A percentile compares a stretch with the other conserved stretches of the same genome.
Evolutionary conservation across 2,797 vertebrate genomes (phyloP).

Genomic region (Petrocephalus sullivani): DNA sequence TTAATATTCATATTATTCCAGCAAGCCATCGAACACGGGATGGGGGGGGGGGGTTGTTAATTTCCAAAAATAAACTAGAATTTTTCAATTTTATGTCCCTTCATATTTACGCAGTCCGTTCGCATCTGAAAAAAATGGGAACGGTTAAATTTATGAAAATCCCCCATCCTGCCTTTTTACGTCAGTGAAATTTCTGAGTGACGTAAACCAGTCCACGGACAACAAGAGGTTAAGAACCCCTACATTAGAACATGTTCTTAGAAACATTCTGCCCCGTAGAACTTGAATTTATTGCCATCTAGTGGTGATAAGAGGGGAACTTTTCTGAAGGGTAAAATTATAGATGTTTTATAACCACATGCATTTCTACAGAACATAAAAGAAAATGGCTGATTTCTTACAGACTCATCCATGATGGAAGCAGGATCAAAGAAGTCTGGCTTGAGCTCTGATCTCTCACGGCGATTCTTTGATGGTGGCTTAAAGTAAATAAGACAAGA

Average conservation of each 20-base stretch:
- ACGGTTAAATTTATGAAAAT: too few species aligned
- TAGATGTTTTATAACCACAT: background rate
- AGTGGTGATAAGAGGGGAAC: slow-evolving; percentile 33
- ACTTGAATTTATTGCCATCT: slow-evolving; percentile 39
- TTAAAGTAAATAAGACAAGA: slow-evolving; percentile 43
- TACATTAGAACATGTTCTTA: background rate
- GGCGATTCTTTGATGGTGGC: slow-evolving; percentile 97
- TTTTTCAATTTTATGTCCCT: background rate
- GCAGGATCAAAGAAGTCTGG: slow-evolving; percentile 99
- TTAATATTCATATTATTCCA: background rate
- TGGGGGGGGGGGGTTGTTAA: background rate
- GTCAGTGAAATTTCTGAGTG: background rate
- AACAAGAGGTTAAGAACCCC: background rate
- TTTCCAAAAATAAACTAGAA: background rate
- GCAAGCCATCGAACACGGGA: background rate
- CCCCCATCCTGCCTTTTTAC: too few species aligned
- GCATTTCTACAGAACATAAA: slow-evolving; percentile 8
- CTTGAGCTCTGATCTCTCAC: slow-evolving; percentile 95
- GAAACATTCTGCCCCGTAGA: background rate
- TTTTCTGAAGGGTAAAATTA: background rate
- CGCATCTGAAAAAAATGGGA: too few species aligned
- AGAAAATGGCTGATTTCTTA: slow-evolving; percentile 62
- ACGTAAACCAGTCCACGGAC: background rate
- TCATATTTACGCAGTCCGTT: background rate
- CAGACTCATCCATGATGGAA: slow-evolving; percentile 99